Percentiles rank a stretch among this genome's conserved stretches.
Conservation (phyloP, 2,888 invertebrate species). For the Asteroscopus sphinx region DNA sequence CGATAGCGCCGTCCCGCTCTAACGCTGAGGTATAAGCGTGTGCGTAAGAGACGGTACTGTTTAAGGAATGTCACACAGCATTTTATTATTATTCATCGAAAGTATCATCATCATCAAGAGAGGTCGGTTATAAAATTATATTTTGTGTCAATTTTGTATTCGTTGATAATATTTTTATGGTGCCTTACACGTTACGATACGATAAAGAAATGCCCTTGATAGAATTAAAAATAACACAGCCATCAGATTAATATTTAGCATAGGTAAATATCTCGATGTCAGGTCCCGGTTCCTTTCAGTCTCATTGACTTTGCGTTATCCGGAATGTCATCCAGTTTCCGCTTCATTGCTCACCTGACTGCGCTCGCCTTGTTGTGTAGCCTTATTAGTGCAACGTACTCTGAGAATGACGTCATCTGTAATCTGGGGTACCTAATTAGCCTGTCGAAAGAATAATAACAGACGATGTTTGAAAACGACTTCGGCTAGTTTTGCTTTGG, state of each 20-base stretch:
- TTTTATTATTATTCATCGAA: constrained; percentile 85
- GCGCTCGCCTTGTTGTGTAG: constrained; percentile 2
- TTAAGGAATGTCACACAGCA: constrained; percentile 81
- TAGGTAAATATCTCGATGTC: too few species aligned
- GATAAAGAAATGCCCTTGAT: too few species aligned
- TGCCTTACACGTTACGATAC: neutral
- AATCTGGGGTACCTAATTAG: too few species aligned
- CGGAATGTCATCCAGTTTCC: constrained; percentile 29
- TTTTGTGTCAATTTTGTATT: constrained; percentile 47
- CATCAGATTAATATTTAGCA: too few species aligned
- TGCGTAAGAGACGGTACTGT: constrained; percentile 58
- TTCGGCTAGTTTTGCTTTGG: too few species aligned
- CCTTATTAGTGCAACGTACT: constrained; percentile 17
- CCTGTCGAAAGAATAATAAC: too few species aligned
- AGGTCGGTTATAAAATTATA: constrained; percentile 57
- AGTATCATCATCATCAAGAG: constrained; percentile 68
- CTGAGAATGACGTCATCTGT: constrained; percentile 15
- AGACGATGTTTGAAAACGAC: too few species aligned
- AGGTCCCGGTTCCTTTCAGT: neutral
- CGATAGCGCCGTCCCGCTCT: constrained; percentile 64
- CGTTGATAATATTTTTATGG: constrained; percentile 4
- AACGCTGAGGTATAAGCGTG: constrained; percentile 25
- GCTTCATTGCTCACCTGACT: constrained; percentile 32
- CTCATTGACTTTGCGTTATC: constrained; percentile 10
- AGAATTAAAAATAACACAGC: too few species aligned